Percentiles rank a stretch among this genome's conserved stretches.
These are phyloP conservation scores for Hestina assimilis DNA, from an alignment of 1,140 invertebrate genomes.

Conservation along the genomic window DNA sequence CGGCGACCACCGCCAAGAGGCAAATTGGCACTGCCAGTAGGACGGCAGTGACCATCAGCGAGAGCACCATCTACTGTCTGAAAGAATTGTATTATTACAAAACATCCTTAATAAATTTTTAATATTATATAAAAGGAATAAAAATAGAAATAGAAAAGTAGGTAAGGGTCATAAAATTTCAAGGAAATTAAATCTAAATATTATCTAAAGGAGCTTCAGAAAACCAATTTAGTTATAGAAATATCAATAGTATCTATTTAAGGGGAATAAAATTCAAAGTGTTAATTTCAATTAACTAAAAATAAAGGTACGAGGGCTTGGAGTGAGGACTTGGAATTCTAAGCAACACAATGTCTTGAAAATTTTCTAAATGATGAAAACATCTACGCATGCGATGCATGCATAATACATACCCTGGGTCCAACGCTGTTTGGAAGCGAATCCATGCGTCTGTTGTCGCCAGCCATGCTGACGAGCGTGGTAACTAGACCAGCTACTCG, in stretches of 20 bases:
- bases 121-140: not conserved
- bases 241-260: too few species aligned
- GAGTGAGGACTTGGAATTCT: not conserved
- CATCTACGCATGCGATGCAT: constrained; percentile 34
- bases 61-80: constrained; percentile 70
- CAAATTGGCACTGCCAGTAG: constrained; percentile 54
- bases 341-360: not conserved
- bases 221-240: too few species aligned
- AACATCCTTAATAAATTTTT: not conserved
- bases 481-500: constrained; percentile 86
- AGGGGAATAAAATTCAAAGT: not conserved
- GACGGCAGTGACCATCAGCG: constrained; percentile 53
- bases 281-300: not conserved
- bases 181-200: not conserved
- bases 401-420: constrained; percentile 68
- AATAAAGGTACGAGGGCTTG: not conserved
- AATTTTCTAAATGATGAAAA: constrained; percentile 8
- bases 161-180: not conserved
- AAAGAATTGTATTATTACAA: constrained; percentile 21
- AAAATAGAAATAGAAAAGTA: not conserved
- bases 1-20: constrained; percentile 85
- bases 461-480: constrained; percentile 86
- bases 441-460: constrained; percentile 74
- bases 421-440: constrained; percentile 71
- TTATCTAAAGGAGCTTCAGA: not conserved